Evolutionary conservation across 23 tunicate species (phyloP).

Genomic region (Ciona savignyi): DNA sequence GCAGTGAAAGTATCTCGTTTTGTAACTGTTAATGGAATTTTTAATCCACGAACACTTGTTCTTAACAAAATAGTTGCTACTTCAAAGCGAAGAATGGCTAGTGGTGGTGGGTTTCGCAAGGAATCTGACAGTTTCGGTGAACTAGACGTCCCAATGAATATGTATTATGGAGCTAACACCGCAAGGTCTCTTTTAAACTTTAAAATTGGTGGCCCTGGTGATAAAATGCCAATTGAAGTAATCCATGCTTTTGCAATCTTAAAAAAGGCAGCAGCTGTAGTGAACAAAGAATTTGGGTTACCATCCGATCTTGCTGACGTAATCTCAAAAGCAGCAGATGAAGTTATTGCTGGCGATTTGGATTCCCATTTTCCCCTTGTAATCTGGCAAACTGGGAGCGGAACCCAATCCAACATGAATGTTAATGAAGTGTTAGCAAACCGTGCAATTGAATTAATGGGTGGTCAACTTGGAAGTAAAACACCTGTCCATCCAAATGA

Average conservation of each 20-base stretch:
- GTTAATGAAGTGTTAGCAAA: constrained; percentile 96
- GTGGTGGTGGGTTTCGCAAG: constrained; percentile 39
- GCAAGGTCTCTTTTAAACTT: constrained; percentile 95
- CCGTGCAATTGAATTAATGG: constrained; percentile 85
- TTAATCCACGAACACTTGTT: not conserved
- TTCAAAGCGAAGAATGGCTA: not conserved
- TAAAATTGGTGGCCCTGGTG: constrained; percentile 96
- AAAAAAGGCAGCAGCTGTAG: constrained; percentile 89
- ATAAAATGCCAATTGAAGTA: constrained; percentile 96
- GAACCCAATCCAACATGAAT: constrained; percentile 99
- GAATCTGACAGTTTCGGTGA: constrained; percentile 99
- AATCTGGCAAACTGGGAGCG: constrained; percentile 99
- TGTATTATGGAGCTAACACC: constrained; percentile 94
- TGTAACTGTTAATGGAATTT: not conserved
- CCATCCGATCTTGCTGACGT: constrained; percentile 47
- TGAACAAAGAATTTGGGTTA: constrained; percentile 85
- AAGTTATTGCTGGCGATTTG: constrained; percentile 75
- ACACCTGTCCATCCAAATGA: constrained; percentile 98
- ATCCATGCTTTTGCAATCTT: constrained; percentile 94
- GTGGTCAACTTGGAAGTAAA: constrained; percentile 91
- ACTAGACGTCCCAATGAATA: constrained; percentile 71
- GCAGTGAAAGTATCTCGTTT: not conserved
- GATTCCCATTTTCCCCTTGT: constrained; percentile 91
- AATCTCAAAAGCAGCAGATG: constrained; percentile 81
- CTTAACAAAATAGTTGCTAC: not conserved